phyloP scores from a whole-genome alignment of 2,113 vertebrate species.

The Upupa epops region DNA sequence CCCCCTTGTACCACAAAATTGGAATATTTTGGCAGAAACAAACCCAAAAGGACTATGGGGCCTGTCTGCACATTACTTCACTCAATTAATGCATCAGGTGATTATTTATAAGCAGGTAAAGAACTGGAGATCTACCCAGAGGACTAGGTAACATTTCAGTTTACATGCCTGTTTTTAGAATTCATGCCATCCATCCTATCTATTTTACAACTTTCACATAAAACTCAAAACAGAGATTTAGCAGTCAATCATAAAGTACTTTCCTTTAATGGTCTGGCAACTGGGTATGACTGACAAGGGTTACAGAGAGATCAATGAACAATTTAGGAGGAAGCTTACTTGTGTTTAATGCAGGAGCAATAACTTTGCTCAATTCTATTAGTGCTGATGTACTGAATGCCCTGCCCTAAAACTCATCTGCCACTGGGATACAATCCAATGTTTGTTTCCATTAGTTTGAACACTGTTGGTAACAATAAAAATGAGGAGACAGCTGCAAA shows the following conservation, averaged over 20 bases:
- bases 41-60: not conserved
- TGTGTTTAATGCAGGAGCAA: constrained; percentile 45
- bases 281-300: not conserved
- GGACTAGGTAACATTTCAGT: not conserved
- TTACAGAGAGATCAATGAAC: constrained; percentile 60
- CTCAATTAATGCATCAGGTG: not conserved
- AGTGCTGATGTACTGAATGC: constrained; percentile 48
- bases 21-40: not conserved
- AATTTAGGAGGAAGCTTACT: constrained; percentile 47
- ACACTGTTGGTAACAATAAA: constrained; percentile 75
- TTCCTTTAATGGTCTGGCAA: constrained; percentile 28
- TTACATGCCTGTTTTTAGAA: constrained; percentile 12
- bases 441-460: constrained; percentile 73
- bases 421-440: constrained; percentile 62
- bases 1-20: not conserved
- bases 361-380: constrained; percentile 56
- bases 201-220: not conserved
- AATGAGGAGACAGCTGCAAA: constrained; percentile 65
- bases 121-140: not conserved
- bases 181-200: not conserved
- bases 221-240: not conserved
- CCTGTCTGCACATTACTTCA: not conserved
- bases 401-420: constrained; percentile 65
- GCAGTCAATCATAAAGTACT: not conserved
- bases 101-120: constrained; percentile 23